Evolutionary conservation across 2,797 vertebrate species (phyloP), one percentile per base, ranked within the genome.

Genomic region (Sebastes diaconus): DNA sequence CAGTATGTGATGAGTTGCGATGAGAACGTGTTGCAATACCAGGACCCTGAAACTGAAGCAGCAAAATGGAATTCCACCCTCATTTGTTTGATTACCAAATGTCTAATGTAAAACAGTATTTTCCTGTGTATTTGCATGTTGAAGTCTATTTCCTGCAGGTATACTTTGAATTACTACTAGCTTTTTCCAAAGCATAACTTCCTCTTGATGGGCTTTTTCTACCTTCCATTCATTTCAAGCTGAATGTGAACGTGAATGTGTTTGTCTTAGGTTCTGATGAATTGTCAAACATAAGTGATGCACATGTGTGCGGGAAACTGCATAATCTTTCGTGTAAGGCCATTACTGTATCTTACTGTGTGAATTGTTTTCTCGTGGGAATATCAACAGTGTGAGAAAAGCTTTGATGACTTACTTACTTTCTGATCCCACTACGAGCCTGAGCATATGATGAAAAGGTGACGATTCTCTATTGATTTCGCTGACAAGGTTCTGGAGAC

Each of bases 371-470:
- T 81, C 75, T 84, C 39, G 10, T 80, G 75, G 70, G 80, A 85
- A 77, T 81, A 39, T 84, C 8, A 12, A 14, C 22, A 39, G 39
- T 71, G 81, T 77, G 72, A 77, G 16, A 85, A 83, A 80, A 64
- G 4, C 54, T 74, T 73, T 55, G 54, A 77, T 75, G 75, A 78
- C 59, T 67, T 54, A 9, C 30, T 42, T 32, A 61, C 72, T 80
- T 65, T 85, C 57, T 84, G 55, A 85, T 85, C 75, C 79, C 50
- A 81, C 66, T 64, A 16, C 8, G 34, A 36, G 32, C 22, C 65
- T 24, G 18, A 61, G 32, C 18, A 64, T 16, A 60, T 4, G 12
- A 20, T 25, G 58, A 69, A 60, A 68, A 84, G 27, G 36, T 64
- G 58, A 71, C 29, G 39, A 59, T 42, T 52, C 5, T 39, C 32